A percentile compares a stretch with the other conserved stretches of the same genome.
phyloP scores from a whole-genome alignment of 2,797 vertebrate species.

The Erithacus rubecula region DNA sequence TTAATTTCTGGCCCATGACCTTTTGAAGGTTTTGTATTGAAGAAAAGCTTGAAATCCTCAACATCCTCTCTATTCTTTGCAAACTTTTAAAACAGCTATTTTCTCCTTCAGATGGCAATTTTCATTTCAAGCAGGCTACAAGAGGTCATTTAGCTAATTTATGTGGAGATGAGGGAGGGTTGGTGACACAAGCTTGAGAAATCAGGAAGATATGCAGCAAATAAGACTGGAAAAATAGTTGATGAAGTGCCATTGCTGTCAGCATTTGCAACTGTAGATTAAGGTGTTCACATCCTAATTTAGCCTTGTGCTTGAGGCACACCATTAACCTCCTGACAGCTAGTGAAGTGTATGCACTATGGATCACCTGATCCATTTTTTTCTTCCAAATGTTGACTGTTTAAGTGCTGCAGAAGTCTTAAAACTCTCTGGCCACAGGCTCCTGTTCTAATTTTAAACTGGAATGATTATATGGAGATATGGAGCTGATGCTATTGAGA shows the following conservation, averaged over 20 bases:
- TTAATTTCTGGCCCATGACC: slow-evolving; percentile 30
- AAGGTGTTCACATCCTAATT: slow-evolving; percentile 61
- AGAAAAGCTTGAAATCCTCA: neutral
- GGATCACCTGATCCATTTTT: slow-evolving; percentile 14
- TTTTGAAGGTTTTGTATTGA: slow-evolving; percentile 4
- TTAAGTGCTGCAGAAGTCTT: slow-evolving; percentile 22
- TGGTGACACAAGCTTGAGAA: neutral
- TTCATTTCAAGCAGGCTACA: slow-evolving; percentile 42
- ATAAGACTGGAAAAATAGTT: slow-evolving; percentile 42
- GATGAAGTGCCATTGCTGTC: slow-evolving; percentile 48
- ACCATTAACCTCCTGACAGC: slow-evolving; percentile 68
- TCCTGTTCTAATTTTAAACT: slow-evolving; percentile 43
- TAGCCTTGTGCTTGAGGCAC: slow-evolving; percentile 48
- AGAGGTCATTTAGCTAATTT: slow-evolving; percentile 62
- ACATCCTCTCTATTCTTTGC: neutral
- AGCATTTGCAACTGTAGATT: slow-evolving; percentile 59
- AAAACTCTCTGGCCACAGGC: neutral
- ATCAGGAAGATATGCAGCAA: neutral
- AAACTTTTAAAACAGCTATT: slow-evolving; percentile 33
- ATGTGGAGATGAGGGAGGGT: slow-evolving; percentile 37
- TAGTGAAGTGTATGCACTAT: slow-evolving; percentile 4
- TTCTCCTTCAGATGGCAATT: slow-evolving; percentile 37
- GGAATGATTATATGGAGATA: slow-evolving; percentile 1
- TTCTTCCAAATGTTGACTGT: slow-evolving; percentile 18
- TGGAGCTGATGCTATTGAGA: neutral